These are phyloP conservation scores for Notarius quadriscutis DNA, from an alignment of 2,113 vertebrate species.

Conservation along the genomic window DNA sequence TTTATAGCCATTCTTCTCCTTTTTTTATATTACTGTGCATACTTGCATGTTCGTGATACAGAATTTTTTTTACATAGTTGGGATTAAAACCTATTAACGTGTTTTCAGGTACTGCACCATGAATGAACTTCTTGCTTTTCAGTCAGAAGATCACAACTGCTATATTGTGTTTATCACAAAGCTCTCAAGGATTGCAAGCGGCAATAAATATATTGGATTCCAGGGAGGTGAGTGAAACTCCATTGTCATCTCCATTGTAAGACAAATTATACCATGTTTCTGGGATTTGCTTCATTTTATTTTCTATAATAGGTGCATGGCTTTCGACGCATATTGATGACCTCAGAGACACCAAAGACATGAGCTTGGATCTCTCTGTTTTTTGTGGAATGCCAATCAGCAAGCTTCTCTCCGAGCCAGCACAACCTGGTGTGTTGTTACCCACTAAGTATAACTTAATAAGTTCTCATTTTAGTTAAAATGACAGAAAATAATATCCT, in stretches of 20 bases:
- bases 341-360: conserved; percentile 71
- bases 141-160: conserved; percentile 47
- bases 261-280: background rate
- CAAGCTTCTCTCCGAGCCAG: conserved; percentile 59
- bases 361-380: conserved; percentile 68
- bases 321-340: conserved; percentile 73
- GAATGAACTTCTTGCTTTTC: conserved; percentile 66
- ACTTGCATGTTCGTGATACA: background rate
- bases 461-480: background rate
- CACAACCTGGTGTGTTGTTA: conserved; percentile 49
- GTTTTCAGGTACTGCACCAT: conserved; percentile 70
- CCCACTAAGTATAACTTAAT: background rate
- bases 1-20: background rate
- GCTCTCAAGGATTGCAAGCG: conserved; percentile 66
- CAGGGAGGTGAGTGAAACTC: conserved; percentile 68
- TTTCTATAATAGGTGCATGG: conserved; percentile 65
- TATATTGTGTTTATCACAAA: conserved; percentile 73
- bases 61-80: background rate
- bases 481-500: background rate
- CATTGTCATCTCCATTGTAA: background rate
- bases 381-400: conserved; percentile 71
- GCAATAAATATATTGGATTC: conserved; percentile 72
- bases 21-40: background rate
- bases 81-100: background rate
- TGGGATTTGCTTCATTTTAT: background rate